A percentile compares a stretch with the other conserved stretches of the same genome.
These are phyloP conservation scores for Globodera ellingtonae DNA, from an alignment of 1,140 invertebrate species.

Conservation along the genomic window DNA sequence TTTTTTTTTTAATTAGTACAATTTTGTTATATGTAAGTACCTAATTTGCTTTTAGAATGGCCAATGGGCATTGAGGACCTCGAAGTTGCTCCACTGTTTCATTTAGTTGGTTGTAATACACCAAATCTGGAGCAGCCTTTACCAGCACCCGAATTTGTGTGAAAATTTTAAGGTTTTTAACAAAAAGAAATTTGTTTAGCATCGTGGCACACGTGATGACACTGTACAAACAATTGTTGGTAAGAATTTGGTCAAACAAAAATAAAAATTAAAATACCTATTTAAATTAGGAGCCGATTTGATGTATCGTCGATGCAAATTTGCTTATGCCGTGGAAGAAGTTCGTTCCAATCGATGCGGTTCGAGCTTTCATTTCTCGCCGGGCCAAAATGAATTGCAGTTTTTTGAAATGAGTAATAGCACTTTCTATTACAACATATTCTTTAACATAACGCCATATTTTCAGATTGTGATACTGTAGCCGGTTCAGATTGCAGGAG, in stretches of 20 bases:
- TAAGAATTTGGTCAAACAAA: neutral
- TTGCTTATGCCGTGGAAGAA: conserved; percentile 52
- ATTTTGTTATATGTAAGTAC: neutral
- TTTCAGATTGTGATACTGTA: conserved; percentile 49
- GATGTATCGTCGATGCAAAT: conserved; percentile 57
- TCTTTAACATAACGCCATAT: conserved; percentile 1
- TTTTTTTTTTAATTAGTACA: neutral
- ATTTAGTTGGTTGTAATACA: conserved; percentile 48
- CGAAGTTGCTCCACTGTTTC: conserved; percentile 54
- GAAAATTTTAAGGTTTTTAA: conserved; percentile 12
- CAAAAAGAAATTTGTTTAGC: conserved; percentile 35
- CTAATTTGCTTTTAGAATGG: conserved; percentile 42
- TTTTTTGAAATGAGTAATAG: conserved; percentile 32
- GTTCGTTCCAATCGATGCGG: conserved; percentile 39
- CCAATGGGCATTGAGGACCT: conserved; percentile 46
- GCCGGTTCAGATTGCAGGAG: conserved; percentile 28
- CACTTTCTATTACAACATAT: neutral
- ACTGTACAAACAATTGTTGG: conserved; percentile 42
- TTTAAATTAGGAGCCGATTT: conserved; percentile 50
- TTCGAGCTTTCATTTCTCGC: conserved; percentile 19
- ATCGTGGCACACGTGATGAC: conserved; percentile 32
- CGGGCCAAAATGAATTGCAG: conserved; percentile 38
- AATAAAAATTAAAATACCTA: conserved; percentile 6
- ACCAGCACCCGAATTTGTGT: conserved; percentile 57
- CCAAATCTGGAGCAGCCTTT: conserved; percentile 50